These are phyloP conservation scores for Dusona sp. DNA, from an alignment of 2,888 invertebrate species.

Conservation along the genomic window DNA sequence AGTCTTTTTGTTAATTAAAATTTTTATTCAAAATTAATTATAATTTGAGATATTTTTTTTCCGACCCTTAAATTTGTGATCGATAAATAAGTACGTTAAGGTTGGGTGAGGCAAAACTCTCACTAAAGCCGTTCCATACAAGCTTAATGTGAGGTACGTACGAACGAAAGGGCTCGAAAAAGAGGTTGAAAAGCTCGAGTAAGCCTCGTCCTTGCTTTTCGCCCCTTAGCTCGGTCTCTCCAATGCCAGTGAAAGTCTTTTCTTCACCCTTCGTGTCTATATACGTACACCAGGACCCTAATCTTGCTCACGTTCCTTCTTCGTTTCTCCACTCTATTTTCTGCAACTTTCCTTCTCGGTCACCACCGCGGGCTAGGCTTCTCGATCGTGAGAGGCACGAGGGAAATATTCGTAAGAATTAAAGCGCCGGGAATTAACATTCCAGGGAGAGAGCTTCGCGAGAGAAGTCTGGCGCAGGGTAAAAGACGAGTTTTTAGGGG, in stretches of 20 bases:
- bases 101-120: slow-evolving; percentile 13
- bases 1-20: background rate
- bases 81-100: slow-evolving; percentile 15
- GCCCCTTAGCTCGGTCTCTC: slow-evolving; percentile 17
- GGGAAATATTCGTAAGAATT: slow-evolving; percentile 85
- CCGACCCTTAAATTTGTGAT: slow-evolving; percentile 13
- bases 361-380: slow-evolving; percentile 65
- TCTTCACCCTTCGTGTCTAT: slow-evolving; percentile 43
- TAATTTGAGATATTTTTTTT: background rate
- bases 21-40: background rate
- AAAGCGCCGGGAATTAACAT: slow-evolving; percentile 85
- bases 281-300: slow-evolving; percentile 48
- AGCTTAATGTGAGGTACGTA: slow-evolving; percentile 23
- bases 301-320: slow-evolving; percentile 55
- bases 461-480: slow-evolving; percentile 45
- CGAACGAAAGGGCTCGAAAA: slow-evolving; percentile 32
- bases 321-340: slow-evolving; percentile 39
- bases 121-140: slow-evolving; percentile 25
- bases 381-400: slow-evolving; percentile 78
- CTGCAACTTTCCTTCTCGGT: slow-evolving; percentile 3
- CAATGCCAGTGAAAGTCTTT: slow-evolving; percentile 33
- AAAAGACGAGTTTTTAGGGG: slow-evolving; percentile 35
- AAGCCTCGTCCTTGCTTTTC: slow-evolving; percentile 35
- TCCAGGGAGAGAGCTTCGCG: slow-evolving; percentile 78
- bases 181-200: slow-evolving; percentile 24